Base-by-base conservation (phyloP, 2,888 invertebrate genomes). In the Chrysomela aeneicollis region DNA sequence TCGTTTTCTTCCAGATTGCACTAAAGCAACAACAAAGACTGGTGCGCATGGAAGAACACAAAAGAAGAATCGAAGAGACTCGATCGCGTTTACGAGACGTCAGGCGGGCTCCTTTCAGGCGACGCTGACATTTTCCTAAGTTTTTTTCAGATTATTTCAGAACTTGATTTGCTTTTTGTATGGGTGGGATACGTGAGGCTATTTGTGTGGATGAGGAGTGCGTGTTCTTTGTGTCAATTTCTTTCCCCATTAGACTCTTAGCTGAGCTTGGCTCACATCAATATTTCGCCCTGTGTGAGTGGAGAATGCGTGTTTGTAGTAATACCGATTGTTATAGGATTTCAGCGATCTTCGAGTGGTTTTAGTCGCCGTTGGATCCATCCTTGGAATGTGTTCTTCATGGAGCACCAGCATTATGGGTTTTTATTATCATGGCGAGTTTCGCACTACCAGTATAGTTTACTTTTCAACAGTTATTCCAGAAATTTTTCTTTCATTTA, bases 1-100 rank as follows among this genome's bases (percentile, higher is more conserved):
- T 53, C 22, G 10, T 65, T 26, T 67, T 72, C 67, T 82, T 84
- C 32, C 80, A 95, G 95, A 95, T 95, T 80, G 91, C 92, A 72
- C 89, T 92, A 77, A 95, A 95, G 82, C 95, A 95, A 84, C 92
- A 94, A 81, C 90, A 92, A 82, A 87, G 95, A 61, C 88, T 92
- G 61, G 90, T 92, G 78, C 91, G 94, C 75, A 92, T 95, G 89
- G 92, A 92, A 55, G 94, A 95, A 82, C 91, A 94, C 77, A 93
- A 93, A 80, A 87, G 92, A 63, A 86, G 91, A 74, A 82, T 92
- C 80, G 90, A 90, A 83, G 93, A 92, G 83, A 87, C 66, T 26
- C 59, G 67, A 55, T 66, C 78, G 80, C 73, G 83, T 77, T 73
- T 79, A 79, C 68, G 74, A 60, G 72, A 72, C 19, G 60, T 51